Evolutionary conservation across 2,888 invertebrate genomes (phyloP).

Genomic region (Stenichneumon culpator): DNA sequence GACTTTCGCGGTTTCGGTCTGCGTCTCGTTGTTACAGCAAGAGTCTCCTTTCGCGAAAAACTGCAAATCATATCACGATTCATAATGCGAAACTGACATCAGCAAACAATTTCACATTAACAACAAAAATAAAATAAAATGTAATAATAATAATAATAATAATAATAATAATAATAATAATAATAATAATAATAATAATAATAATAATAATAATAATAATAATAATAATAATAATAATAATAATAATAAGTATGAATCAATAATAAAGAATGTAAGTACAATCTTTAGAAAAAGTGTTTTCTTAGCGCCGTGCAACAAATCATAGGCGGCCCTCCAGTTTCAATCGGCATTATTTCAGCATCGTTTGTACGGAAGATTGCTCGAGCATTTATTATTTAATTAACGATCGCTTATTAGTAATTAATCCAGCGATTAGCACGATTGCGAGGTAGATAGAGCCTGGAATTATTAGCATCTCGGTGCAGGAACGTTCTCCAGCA

Average conservation of each 20-base stretch:
- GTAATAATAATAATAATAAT: not conserved
- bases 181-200: not conserved
- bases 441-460: slow-evolving; percentile 5
- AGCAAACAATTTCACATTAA: not conserved
- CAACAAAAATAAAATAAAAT: too few species aligned
- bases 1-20: slow-evolving; percentile 34
- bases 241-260: not conserved
- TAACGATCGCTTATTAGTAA: slow-evolving; percentile 23
- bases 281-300: not conserved
- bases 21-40: slow-evolving; percentile 28
- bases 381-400: slow-evolving; percentile 32
- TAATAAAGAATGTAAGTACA: not conserved
- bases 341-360: not conserved
- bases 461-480: slow-evolving; percentile 6
- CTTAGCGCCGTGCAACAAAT: not conserved
- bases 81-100: not conserved
- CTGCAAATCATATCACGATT: slow-evolving; percentile 30
- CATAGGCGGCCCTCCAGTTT: not conserved
- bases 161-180: not conserved
- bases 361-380: slow-evolving; percentile 13
- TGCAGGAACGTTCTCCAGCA: not conserved
- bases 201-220: not conserved
- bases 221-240: not conserved
- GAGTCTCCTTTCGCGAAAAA: slow-evolving; percentile 26
- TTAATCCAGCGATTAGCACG: slow-evolving; percentile 4